phyloP scores from a whole-genome alignment of 2,113 vertebrate genomes.

The Ivindomyrus marchei region DNA sequence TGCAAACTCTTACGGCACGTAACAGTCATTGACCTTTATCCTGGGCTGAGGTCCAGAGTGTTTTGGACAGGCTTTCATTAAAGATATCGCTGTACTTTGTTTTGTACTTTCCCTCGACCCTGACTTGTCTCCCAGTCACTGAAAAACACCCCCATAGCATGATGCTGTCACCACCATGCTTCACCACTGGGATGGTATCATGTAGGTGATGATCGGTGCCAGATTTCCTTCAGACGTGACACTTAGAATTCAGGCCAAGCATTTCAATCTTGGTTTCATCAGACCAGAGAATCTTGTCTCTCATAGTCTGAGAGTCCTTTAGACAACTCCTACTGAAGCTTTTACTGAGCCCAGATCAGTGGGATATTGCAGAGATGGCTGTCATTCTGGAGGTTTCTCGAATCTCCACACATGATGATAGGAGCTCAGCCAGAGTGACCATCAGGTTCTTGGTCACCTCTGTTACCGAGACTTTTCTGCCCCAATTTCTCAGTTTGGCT shows the following conservation, averaged over 20 bases:
- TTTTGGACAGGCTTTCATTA: background rate
- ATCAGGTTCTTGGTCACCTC: too few relatives aligned
- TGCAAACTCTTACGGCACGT: too few relatives aligned
- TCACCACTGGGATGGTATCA: background rate
- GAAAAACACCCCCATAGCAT: background rate
- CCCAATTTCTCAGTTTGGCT: too few relatives aligned
- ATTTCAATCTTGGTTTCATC: background rate
- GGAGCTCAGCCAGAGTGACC: too few relatives aligned
- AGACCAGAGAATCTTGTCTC: background rate
- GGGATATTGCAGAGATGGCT: too few relatives aligned
- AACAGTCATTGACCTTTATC: too few relatives aligned
- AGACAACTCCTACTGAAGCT: background rate
- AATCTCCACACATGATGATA: too few relatives aligned
- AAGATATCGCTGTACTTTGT: background rate
- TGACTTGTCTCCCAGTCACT: background rate
- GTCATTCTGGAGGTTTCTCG: too few relatives aligned
- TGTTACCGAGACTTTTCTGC: too few relatives aligned
- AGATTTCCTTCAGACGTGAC: background rate
- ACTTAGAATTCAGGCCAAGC: background rate
- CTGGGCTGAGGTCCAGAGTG: background rate
- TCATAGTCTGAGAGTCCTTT: background rate
- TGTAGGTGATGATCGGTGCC: background rate
- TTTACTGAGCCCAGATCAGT: too few relatives aligned
- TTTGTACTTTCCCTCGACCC: background rate
- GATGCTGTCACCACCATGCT: background rate